These are phyloP conservation scores for Tineola bisselliella DNA, from an alignment of 2,888 invertebrate species.

Conservation along the genomic window DNA sequence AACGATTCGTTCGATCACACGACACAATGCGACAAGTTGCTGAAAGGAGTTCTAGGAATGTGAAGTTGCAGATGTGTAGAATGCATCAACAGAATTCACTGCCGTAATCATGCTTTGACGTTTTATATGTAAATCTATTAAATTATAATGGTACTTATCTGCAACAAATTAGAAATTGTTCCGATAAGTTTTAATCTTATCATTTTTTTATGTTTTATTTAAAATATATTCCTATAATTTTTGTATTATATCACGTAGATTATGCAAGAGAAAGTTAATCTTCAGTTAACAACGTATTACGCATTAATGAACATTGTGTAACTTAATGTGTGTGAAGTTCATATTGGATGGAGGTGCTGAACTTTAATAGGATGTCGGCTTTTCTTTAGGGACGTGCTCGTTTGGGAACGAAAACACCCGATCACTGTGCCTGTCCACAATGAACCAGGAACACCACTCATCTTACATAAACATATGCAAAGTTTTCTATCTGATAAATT, in stretches of 20 bases:
- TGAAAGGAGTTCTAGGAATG: not conserved
- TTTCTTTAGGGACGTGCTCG: not conserved
- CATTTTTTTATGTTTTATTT: not conserved
- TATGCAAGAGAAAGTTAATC: constrained; percentile 6
- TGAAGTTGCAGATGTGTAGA: not conserved
- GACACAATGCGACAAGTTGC: not conserved
- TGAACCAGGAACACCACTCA: not conserved
- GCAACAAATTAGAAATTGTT: not conserved
- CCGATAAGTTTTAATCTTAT: not conserved
- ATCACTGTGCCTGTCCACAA: not conserved
- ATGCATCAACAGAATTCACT: not conserved
- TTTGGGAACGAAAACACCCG: not conserved
- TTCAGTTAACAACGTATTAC: not conserved
- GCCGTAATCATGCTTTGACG: not conserved
- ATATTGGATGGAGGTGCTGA: constrained; percentile 29
- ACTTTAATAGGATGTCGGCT: not conserved
- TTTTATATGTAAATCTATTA: not conserved
- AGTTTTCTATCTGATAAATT: not conserved
- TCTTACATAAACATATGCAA: not conserved
- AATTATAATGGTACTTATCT: too few relatives aligned
- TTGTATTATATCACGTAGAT: not conserved
- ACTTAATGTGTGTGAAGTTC: constrained; percentile 62
- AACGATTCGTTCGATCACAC: not conserved
- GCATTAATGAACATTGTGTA: constrained; percentile 27
- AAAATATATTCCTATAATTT: not conserved